phyloP scores from a whole-genome alignment of 2,888 invertebrate species.

The Ctena decussata region DNA sequence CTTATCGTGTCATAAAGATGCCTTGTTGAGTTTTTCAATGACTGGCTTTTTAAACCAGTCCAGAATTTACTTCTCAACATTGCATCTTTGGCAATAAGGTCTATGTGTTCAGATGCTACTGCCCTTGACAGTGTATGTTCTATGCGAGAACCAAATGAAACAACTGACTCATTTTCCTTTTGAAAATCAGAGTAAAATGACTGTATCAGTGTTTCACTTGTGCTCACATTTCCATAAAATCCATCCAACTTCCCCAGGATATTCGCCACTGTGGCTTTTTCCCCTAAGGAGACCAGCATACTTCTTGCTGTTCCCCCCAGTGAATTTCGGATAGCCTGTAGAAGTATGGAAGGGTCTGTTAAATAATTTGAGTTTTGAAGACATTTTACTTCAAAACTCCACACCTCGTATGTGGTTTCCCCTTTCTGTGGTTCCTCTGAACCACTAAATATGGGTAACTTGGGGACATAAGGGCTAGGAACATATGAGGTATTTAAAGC shows the following conservation, averaged over 20 bases:
- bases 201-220: background rate
- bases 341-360: background rate
- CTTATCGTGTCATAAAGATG: background rate
- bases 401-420: slow-evolving; percentile 36
- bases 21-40: background rate
- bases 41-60: too few relatives aligned
- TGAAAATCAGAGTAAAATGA: background rate
- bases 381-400: slow-evolving; percentile 39
- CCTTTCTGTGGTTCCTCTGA: slow-evolving; percentile 46
- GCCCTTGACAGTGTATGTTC: background rate
- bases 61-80: too few relatives aligned
- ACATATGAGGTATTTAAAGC: too few relatives aligned
- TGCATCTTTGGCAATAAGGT: background rate
- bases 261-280: background rate
- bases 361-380: background rate
- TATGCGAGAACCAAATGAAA: background rate
- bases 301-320: too few relatives aligned
- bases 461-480: background rate
- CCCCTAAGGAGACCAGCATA: background rate
- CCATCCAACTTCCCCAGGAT: background rate
- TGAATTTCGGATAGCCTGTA: background rate
- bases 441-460: slow-evolving; percentile 38
- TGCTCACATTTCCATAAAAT: background rate
- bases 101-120: background rate
- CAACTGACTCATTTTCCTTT: background rate